Evolutionary conservation across 2,888 invertebrate genomes (phyloP).

Genomic region (Pilophorus perplexus): DNA sequence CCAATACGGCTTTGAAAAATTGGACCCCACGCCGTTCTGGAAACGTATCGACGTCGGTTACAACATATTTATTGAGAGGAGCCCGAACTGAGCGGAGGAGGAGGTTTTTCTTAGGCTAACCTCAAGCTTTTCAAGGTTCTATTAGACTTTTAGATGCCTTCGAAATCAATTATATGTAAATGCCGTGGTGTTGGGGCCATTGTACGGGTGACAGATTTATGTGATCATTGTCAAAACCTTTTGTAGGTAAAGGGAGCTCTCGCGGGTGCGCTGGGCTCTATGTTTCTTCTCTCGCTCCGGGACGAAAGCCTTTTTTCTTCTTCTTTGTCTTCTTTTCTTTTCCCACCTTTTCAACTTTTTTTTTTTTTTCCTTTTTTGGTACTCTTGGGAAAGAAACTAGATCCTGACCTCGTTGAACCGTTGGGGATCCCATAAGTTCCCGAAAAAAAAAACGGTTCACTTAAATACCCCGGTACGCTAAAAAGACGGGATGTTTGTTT

Average conservation of each 20-base stretch:
- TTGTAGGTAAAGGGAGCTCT: constrained; percentile 27
- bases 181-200: constrained; percentile 7
- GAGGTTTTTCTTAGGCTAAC: too few species aligned
- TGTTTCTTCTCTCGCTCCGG: background rate
- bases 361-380: too few species aligned
- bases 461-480: too few species aligned
- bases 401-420: background rate
- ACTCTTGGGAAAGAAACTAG: background rate
- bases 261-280: background rate
- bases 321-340: background rate
- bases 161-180: constrained; percentile 32
- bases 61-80: constrained; percentile 4
- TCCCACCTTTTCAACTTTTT: too few species aligned
- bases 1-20: constrained; percentile 6
- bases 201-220: constrained; percentile 35
- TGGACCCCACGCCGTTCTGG: constrained; percentile 1
- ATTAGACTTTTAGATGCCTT: constrained; percentile 21
- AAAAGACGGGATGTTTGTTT: too few species aligned
- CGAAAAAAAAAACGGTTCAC: too few species aligned
- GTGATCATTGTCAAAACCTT: constrained; percentile 36
- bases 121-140: constrained; percentile 1
- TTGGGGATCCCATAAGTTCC: too few species aligned
- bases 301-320: background rate
- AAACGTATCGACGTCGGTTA: background rate
- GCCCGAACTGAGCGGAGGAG: background rate